These are phyloP conservation scores for Hystrix cristata DNA, from an alignment of 2,113 vertebrate species.

Conservation along the genomic window DNA sequence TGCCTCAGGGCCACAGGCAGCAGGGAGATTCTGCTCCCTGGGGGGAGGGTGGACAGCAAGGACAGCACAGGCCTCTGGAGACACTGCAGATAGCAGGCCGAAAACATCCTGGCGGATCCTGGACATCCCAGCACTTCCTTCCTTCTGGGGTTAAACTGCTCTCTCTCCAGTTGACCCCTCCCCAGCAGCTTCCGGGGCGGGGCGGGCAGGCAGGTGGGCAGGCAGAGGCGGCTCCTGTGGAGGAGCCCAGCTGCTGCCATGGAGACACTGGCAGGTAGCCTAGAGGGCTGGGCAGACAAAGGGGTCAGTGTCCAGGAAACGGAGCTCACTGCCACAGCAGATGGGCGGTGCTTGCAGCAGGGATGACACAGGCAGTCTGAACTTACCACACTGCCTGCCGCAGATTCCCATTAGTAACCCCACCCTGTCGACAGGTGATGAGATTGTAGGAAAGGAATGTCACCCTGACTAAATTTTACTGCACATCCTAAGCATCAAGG, in stretches of 20 bases:
- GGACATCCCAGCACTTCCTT: too few relatives aligned
- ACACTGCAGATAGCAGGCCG: too few relatives aligned
- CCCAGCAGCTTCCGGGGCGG: not conserved
- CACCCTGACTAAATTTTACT: fast-evolving
- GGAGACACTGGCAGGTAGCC: not conserved
- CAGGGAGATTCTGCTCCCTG: too few relatives aligned
- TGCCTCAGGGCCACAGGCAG: too few relatives aligned
- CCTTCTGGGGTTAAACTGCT: too few relatives aligned
- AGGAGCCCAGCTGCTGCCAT: not conserved
- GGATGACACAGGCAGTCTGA: not conserved
- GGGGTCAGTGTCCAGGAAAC: not conserved
- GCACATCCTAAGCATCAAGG: fast-evolving
- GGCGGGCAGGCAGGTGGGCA: too few relatives aligned
- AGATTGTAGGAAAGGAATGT: fast-evolving
- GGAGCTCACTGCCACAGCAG: fast-evolving
- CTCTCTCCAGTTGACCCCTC: too few relatives aligned
- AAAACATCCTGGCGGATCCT: too few relatives aligned
- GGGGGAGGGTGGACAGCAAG: too few relatives aligned
- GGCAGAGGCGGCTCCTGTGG: not conserved
- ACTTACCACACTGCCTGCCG: not conserved
- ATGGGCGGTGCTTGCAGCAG: not conserved
- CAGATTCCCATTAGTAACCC: not conserved
- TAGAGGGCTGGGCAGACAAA: not conserved
- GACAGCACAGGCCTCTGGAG: too few relatives aligned
- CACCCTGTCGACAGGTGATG: not conserved